Evolutionary conservation across 1,140 invertebrate genomes (phyloP).

Genomic region (Neodiprion lecontei): DNA sequence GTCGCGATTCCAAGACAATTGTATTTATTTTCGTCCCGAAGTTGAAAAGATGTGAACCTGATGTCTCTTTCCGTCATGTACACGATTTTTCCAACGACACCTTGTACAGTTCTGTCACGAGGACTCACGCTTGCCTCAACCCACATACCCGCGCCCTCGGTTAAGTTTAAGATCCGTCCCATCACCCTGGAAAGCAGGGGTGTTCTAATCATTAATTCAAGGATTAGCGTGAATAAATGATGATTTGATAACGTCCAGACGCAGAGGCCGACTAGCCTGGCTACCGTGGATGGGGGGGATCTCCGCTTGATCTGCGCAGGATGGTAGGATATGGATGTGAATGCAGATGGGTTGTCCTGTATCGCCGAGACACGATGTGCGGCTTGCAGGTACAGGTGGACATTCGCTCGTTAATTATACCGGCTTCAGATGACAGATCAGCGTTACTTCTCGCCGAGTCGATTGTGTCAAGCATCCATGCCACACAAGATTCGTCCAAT

Average conservation of each 20-base stretch:
- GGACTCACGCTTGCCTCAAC: constrained; percentile 11
- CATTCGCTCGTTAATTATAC: constrained; percentile 46
- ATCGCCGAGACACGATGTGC: constrained; percentile 21
- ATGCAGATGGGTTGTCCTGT: background rate
- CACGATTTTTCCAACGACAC: constrained; percentile 26
- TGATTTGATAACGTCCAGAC: constrained; percentile 60
- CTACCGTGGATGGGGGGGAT: constrained; percentile 41
- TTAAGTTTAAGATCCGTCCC: constrained; percentile 55
- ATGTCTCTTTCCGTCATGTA: constrained; percentile 2
- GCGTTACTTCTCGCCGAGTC: background rate
- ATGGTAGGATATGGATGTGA: constrained; percentile 1
- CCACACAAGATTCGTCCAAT: background rate
- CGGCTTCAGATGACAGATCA: background rate
- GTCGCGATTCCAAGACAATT: background rate
- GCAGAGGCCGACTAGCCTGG: constrained; percentile 36
- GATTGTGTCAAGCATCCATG: background rate
- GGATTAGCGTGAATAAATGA: constrained; percentile 62
- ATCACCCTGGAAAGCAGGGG: constrained; percentile 45
- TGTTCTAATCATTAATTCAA: constrained; percentile 60
- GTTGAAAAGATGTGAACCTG: background rate
- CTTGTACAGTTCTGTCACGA: constrained; percentile 31
- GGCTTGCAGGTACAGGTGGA: constrained; percentile 36
- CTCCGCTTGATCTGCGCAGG: constrained; percentile 36
- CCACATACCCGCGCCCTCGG: constrained; percentile 30
- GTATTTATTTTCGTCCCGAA: background rate